These are phyloP conservation scores for Periophthalmodon schlosseri DNA, from an alignment of 2,113 vertebrate genomes.

Conservation along the genomic window DNA sequence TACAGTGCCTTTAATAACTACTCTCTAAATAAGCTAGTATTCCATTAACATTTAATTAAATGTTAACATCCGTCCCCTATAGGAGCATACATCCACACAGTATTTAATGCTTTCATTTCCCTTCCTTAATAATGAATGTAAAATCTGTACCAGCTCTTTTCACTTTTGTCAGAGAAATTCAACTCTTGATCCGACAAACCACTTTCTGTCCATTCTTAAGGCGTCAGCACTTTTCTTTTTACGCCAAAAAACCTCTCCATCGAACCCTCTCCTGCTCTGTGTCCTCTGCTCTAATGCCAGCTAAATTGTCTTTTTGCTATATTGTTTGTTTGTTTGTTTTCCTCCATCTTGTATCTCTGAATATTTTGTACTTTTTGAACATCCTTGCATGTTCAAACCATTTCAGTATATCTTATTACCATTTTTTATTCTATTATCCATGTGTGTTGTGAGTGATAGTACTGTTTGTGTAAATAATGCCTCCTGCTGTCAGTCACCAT, in stretches of 20 bases:
- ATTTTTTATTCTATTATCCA: neutral
- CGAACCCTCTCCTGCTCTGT: neutral
- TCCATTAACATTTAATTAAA: neutral
- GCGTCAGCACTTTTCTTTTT: neutral
- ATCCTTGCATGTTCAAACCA: too few species aligned
- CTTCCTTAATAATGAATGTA: neutral
- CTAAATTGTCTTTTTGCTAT: neutral
- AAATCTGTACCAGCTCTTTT: neutral
- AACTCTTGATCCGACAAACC: neutral
- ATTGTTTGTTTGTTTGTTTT: too few species aligned
- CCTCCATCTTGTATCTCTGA: neutral
- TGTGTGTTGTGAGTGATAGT: neutral
- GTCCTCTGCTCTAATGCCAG: neutral
- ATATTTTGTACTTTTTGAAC: too few species aligned
- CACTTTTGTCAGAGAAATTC: neutral
- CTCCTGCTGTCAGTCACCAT: slow-evolving; percentile 6
- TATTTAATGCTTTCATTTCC: neutral
- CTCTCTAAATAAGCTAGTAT: neutral
- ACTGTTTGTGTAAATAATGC: neutral
- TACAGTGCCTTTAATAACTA: neutral
- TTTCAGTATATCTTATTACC: too few species aligned
- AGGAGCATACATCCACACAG: neutral
- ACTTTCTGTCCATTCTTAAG: neutral
- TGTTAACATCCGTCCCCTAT: neutral
- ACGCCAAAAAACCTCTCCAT: neutral